Evolutionary conservation across 2,113 vertebrate species (phyloP).

Genomic region (Pseudopodoces humilis): DNA sequence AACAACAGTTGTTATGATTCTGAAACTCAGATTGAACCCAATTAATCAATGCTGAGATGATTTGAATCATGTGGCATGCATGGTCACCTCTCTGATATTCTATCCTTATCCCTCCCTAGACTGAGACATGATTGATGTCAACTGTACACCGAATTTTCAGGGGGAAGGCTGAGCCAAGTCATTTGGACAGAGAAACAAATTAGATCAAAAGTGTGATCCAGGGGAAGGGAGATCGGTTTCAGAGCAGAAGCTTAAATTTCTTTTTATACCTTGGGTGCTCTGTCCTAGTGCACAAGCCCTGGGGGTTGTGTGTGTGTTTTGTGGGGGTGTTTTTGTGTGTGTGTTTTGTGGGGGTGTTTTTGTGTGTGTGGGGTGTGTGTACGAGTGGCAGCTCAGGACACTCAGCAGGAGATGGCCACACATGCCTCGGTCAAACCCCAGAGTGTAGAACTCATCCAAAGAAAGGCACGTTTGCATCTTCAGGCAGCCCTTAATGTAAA

Average conservation of each 20-base stretch:
- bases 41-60: constrained; percentile 84
- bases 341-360: too few species aligned
- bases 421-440: background rate
- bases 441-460: background rate
- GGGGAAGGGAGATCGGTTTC: constrained; percentile 82
- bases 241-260: constrained; percentile 78
- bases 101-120: constrained; percentile 71
- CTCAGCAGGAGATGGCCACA: background rate
- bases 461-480: constrained; percentile 36
- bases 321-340: background rate
- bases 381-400: background rate
- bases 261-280: constrained; percentile 33
- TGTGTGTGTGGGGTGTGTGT: background rate
- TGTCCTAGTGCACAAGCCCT: background rate
- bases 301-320: background rate
- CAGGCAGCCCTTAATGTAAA: constrained; percentile 18
- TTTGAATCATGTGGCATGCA: constrained; percentile 82
- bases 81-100: constrained; percentile 84
- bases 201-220: constrained; percentile 80
- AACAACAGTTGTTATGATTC: constrained; percentile 82
- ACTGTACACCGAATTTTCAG: constrained; percentile 70
- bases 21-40: constrained; percentile 80
- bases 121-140: constrained; percentile 79
- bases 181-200: constrained; percentile 83
- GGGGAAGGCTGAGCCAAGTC: constrained; percentile 67